These are phyloP conservation scores for Drosophila basisetae DNA, from an alignment of 2,888 invertebrate genomes.

Conservation along the genomic window DNA sequence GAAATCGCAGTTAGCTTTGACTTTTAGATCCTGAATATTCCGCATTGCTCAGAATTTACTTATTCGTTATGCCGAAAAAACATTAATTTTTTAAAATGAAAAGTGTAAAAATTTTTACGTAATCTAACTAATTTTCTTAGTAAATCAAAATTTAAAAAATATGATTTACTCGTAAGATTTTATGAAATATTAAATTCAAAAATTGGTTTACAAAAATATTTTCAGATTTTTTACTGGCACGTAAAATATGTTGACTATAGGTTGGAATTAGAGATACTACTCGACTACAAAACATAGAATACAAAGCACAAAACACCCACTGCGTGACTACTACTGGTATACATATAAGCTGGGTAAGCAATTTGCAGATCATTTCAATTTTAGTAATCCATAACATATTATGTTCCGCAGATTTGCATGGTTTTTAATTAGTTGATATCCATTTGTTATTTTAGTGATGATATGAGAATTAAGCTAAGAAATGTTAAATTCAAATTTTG, in stretches of 20 bases:
- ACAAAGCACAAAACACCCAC: slow-evolving; percentile 23
- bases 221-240: not conserved
- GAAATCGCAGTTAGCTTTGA: slow-evolving; percentile 14
- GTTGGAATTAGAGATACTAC: slow-evolving; percentile 30
- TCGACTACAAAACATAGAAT: not conserved
- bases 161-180: not conserved
- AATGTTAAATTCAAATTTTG: not conserved
- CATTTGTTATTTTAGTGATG: slow-evolving; percentile 23
- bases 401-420: slow-evolving; percentile 34
- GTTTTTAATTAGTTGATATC: slow-evolving; percentile 33
- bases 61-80: not conserved
- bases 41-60: not conserved
- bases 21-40: not conserved
- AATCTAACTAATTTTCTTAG: slow-evolving; percentile 13
- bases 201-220: not conserved
- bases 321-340: slow-evolving; percentile 10
- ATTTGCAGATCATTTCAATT: not conserved
- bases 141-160: slow-evolving; percentile 51
- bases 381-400: not conserved
- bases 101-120: not conserved
- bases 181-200: not conserved
- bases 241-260: slow-evolving; percentile 23
- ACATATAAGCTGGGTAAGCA: slow-evolving; percentile 14
- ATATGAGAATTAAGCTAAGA: not conserved
- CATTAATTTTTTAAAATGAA: not conserved